Evolutionary conservation across 1,140 invertebrate species (phyloP).

Genomic region (Archivesica marissinica): DNA sequence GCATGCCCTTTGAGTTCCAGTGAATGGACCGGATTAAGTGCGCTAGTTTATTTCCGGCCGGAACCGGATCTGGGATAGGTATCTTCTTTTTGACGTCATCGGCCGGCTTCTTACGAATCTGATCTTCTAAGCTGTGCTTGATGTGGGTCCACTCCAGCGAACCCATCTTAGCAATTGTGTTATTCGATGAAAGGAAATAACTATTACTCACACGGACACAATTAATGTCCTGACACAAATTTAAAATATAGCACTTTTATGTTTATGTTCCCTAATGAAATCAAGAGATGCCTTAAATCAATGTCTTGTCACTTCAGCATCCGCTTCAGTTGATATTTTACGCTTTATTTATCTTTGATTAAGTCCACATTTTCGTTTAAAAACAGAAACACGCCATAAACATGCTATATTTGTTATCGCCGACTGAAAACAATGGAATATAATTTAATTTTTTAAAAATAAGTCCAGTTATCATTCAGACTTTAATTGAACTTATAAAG

Average conservation of each 20-base stretch:
- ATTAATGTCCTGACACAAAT: not conserved
- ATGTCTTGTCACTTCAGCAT: too few species aligned
- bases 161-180: not conserved
- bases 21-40: constrained; percentile 60
- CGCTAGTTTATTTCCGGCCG: constrained; percentile 41
- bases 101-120: constrained; percentile 30
- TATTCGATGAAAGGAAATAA: not conserved
- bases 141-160: constrained; percentile 19
- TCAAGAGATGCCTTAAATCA: too few species aligned
- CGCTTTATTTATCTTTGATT: too few species aligned
- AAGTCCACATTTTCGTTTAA: constrained; percentile 9
- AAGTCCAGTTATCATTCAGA: too few species aligned
- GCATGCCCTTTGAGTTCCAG: constrained; percentile 55
- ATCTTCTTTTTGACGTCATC: constrained; percentile 59
- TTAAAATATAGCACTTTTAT: not conserved
- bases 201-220: not conserved
- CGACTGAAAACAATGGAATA: not conserved
- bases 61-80: constrained; percentile 47
- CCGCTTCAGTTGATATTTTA: too few species aligned
- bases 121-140: constrained; percentile 21
- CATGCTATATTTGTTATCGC: too few species aligned
- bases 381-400: not conserved
- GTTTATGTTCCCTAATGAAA: too few species aligned
- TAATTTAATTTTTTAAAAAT: not conserved
- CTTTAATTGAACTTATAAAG: too few species aligned